Conservation (phyloP, 2,113 vertebrate genomes). For the Ibidorhyncha struthersii region DNA sequence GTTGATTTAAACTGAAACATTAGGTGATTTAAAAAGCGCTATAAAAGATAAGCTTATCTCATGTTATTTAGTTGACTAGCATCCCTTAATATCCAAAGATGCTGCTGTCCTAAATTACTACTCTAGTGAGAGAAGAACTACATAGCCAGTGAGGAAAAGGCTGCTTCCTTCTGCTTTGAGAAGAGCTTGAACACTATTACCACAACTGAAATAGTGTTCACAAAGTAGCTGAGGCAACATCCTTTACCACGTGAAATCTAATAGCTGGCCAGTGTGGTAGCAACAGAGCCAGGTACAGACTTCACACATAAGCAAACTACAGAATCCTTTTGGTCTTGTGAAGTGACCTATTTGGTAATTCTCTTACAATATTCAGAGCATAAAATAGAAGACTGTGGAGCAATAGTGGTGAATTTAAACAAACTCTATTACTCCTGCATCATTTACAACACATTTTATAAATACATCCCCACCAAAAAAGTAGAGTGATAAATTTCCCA, state of each 20-base stretch:
- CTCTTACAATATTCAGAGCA: neutral
- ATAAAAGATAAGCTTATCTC: neutral
- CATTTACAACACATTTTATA: neutral
- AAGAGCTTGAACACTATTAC: neutral
- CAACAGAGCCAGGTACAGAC: neutral
- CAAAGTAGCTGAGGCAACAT: neutral
- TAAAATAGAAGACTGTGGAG: neutral
- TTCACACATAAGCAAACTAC: neutral
- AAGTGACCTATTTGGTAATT: neutral
- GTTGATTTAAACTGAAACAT: neutral
- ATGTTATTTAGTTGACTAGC: neutral
- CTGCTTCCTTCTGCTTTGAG: neutral
- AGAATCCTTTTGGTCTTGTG: neutral
- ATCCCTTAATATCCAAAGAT: neutral
- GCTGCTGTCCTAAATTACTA: neutral
- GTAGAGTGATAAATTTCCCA: neutral
- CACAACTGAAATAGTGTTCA: neutral
- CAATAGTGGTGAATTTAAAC: neutral
- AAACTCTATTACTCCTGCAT: neutral
- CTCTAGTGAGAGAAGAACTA: neutral
- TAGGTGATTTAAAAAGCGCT: neutral
- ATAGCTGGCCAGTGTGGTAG: neutral
- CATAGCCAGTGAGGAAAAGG: neutral
- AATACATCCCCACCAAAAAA: neutral
- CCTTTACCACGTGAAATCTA: neutral